Base-by-base conservation (phyloP, 2,888 invertebrate species). In the Ophion slaviceki region DNA sequence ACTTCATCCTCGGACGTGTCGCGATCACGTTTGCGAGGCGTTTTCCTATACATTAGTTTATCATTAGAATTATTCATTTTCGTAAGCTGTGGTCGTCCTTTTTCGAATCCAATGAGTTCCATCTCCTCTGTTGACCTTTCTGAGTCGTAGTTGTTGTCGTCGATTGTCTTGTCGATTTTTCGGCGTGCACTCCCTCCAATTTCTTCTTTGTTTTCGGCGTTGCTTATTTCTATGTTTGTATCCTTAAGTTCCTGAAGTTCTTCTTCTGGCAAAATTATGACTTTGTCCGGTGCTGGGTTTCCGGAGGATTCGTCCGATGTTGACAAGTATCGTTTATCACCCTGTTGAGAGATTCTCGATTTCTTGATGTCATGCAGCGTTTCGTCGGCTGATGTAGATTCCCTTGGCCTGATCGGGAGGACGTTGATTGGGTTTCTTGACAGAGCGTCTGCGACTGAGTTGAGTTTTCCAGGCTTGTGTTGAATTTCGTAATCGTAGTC, bases 391-490 rank as follows among this genome's bases (percentile, higher is more conserved):
- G 62, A 62, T 6, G 62, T 71, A 10, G 32, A 14, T 6, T 71
- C 53, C 11, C 7, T 32, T 32, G 28, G 64, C 36, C 32, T 64
- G 4, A 64, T 14, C 17, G 64, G 36, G 14, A 64, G 32, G 17
- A 17, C 1, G 0, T 36, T 32, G 36, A 32, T 28, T 14, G 64
- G 64, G 17, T 36, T 64, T 24, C 64, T 11, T 1, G 32, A 64
- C 17, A 64, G 17, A 14, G 64, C 14, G 17, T 64, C 64, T 17
- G 84, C 86, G 47, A 82, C 71, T 17, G 76, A 67, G 47, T 86
- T 84, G 4, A 82, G 24, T 40, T 20, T 45, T 4, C 85, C 85
- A 6, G 82, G 77, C 62, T 85, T 68, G 14, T 82, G 80, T 4
- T 74, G 64, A 4, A 85, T 64, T 11, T 80, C 70, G 47, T 74